Conservation (phyloP, 1,140 invertebrate genomes). For the Pachyrhynchus sulphureomaculatus region DNA sequence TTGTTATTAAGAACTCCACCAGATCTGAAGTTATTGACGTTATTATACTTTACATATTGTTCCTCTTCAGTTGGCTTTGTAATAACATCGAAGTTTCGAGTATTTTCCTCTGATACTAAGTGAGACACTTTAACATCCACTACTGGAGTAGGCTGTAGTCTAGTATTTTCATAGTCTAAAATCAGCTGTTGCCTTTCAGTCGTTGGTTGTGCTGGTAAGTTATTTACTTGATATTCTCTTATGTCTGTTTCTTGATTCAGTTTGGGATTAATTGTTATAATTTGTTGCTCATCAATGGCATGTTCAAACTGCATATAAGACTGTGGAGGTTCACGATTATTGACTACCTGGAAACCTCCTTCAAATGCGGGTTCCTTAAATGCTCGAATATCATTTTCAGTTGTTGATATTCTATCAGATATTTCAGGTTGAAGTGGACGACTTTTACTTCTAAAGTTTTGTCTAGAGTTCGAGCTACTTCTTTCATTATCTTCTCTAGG, state of each 20-base stretch:
- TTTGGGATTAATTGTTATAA: constrained; percentile 20
- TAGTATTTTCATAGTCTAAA: constrained; percentile 26
- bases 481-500: constrained; percentile 40
- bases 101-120: constrained; percentile 10
- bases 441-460: constrained; percentile 42
- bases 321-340: constrained; percentile 14
- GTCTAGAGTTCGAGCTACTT: constrained; percentile 41
- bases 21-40: constrained; percentile 32
- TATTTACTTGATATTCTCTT: constrained; percentile 28
- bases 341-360: constrained; percentile 8
- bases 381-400: constrained; percentile 19
- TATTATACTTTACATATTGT: constrained; percentile 17
- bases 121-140: constrained; percentile 29
- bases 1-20: constrained; percentile 32
- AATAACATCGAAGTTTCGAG: constrained; percentile 5
- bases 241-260: neutral
- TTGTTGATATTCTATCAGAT: constrained; percentile 29
- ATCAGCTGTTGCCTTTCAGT: neutral
- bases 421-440: constrained; percentile 28
- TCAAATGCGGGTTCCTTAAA: constrained; percentile 25
- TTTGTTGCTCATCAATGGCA: constrained; percentile 21
- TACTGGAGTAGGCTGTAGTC: constrained; percentile 1
- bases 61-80: constrained; percentile 20
- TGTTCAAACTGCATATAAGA: constrained; percentile 35
- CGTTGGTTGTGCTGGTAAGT: neutral